Evolutionary conservation across 2,888 invertebrate species (phyloP), one percentile per base, ranked within the genome.

Genomic region (Petrophora chlorosata): DNA sequence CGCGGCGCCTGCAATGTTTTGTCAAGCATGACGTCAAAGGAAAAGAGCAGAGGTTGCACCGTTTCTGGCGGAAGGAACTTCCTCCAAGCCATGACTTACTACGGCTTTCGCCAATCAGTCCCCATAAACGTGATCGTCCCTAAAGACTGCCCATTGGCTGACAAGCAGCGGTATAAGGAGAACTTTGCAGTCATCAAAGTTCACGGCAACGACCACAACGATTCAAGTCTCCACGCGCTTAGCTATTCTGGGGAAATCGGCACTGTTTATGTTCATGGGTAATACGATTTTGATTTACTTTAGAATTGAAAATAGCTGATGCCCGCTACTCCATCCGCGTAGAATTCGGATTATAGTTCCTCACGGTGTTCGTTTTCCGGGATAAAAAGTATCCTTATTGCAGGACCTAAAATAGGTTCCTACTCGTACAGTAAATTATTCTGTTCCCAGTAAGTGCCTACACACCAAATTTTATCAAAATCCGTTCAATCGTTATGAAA

Each of bases 1-100:
- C 77, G 76, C n/a, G 79, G 79, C 14, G 73, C 65, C 5, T 73
- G 73, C 53, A 79, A 79, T 45, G 56, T 73, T 2, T 34, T 79
- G 2, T 43, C 62, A 3, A 50, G 28, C 10, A 63, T 79, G 71
- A 56, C 75, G 1, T 51, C 63, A 14, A 51, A 61, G 9, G 72
- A 75, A 25, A 76, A 68, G 51, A 70, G 66, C 35, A 74, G 63
- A 53, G 80, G 79, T 7, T 70, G 74, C 48, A 76, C 71, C 2
- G 55, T 77, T n/a, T 69, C 75, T 0, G 80, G 78, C 2, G 65
- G 74, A 0, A 63, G 77, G 5, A 79, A 79, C 59, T 78, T 67
- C 44, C 61, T 74, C 14, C 46, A 49, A 16, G 79, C 79, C 3
- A 79, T 79, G 67, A 67, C 76, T 5, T 59, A 76, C 42, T 77